Percentiles rank a stretch among this genome's conserved stretches.
Conservation (phyloP, 2,113 vertebrate species). For the Pampusana beccarii region DNA sequence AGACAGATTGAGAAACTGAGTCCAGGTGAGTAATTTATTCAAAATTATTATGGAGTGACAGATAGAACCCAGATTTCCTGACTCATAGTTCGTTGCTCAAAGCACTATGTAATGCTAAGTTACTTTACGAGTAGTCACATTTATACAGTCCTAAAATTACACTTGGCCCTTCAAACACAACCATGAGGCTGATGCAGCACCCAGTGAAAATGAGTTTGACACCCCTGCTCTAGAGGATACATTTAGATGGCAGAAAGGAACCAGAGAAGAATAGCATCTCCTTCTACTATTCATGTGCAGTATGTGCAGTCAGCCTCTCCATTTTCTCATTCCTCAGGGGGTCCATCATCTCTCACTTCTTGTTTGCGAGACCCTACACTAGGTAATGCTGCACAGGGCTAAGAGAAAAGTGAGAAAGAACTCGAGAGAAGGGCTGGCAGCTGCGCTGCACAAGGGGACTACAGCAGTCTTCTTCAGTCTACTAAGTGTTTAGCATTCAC, state of each 20-base stretch:
- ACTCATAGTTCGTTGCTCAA: conserved; percentile 37
- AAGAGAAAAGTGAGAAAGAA: conserved; percentile 40
- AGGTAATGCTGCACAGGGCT: conserved; percentile 46
- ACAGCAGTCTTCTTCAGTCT: background rate
- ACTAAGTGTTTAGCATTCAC: conserved; percentile 14
- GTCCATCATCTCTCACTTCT: conserved; percentile 71
- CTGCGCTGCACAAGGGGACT: conserved; percentile 8
- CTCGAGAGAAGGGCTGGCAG: conserved; percentile 16
- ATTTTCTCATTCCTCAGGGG: conserved; percentile 70
- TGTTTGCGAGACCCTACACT: conserved; percentile 56
- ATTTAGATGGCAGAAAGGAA: conserved; percentile 67
- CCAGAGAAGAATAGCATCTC: conserved; percentile 40
- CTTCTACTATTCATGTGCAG: conserved; percentile 57
- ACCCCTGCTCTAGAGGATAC: background rate
- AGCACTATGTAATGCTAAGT: conserved; percentile 23
- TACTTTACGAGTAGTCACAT: conserved; percentile 15
- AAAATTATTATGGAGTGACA: conserved; percentile 8
- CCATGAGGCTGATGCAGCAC: too few relatives aligned
- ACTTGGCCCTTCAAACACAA: too few relatives aligned
- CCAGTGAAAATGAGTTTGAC: too few relatives aligned
- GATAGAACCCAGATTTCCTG: conserved; percentile 30
- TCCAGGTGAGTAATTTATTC: background rate
- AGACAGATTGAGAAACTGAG: conserved; percentile 17
- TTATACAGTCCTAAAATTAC: too few relatives aligned
- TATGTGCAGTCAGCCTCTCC: conserved; percentile 47